Conservation (phyloP, 2,797 vertebrate genomes). For the Prionace glauca region DNA sequence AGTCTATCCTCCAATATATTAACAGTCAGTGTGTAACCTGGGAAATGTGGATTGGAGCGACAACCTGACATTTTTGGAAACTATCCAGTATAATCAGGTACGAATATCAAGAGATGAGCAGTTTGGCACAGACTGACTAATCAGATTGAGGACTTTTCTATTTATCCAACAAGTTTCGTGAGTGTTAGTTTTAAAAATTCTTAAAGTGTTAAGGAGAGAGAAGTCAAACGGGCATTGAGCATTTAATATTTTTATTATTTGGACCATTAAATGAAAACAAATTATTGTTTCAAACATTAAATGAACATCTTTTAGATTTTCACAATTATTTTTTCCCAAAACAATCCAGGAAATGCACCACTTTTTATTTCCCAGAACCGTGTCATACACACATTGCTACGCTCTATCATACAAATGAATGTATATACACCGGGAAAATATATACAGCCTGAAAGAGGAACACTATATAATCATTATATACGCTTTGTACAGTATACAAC, state of each 20-base stretch:
- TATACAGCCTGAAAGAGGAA: constrained; percentile 24
- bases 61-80: neutral
- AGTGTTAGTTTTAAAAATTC: neutral
- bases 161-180: neutral
- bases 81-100: neutral
- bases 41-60: neutral
- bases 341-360: constrained; percentile 10
- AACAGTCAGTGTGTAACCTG: neutral
- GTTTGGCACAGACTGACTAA: neutral
- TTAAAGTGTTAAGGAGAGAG: neutral
- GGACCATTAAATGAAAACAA: constrained; percentile 14
- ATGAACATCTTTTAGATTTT: neutral
- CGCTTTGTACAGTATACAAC: constrained; percentile 34
- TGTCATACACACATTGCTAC: neutral
- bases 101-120: neutral
- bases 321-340: neutral
- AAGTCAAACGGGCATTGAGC: neutral
- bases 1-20: neutral
- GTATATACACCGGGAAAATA: constrained; percentile 29
- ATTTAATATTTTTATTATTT: constrained; percentile 13
- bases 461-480: constrained; percentile 33
- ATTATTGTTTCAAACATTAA: neutral
- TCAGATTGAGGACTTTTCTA: neutral
- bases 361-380: neutral
- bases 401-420: neutral